These are phyloP conservation scores for Lycocerus yunnanus DNA, from an alignment of 2,888 invertebrate genomes.

Conservation along the genomic window DNA sequence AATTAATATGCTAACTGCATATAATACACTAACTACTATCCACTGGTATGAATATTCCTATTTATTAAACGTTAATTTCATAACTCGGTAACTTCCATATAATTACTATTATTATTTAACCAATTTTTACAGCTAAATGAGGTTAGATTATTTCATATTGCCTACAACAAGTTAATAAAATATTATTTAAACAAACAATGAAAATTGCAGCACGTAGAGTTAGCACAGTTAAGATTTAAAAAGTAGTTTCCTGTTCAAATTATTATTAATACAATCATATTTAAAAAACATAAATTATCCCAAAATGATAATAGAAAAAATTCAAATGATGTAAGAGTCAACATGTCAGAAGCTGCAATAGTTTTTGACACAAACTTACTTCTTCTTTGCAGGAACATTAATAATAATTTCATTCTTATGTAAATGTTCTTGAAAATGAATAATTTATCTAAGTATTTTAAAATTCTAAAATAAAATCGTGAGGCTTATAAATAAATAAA, in stretches of 20 bases:
- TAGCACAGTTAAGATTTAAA: neutral
- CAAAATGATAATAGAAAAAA: neutral
- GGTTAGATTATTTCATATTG: neutral
- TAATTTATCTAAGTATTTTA: neutral
- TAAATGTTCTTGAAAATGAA: neutral
- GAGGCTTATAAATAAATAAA: neutral
- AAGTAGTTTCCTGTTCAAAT: neutral
- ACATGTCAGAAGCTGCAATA: neutral
- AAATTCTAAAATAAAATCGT: neutral
- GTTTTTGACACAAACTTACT: neutral
- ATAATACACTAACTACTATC: neutral
- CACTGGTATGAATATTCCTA: neutral
- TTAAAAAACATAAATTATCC: neutral
- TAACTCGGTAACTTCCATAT: neutral
- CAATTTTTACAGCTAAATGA: neutral
- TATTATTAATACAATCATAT: neutral
- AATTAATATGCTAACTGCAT: neutral
- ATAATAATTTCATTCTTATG: neutral
- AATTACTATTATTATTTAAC: neutral
- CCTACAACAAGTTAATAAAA: neutral
- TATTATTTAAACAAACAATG: neutral
- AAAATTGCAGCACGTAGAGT: neutral
- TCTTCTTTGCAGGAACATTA: neutral
- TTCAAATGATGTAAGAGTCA: neutral
- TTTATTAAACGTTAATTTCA: neutral